Percentiles rank a stretch among this genome's conserved stretches.
Evolutionary conservation across 2,797 vertebrate genomes (phyloP).

Genomic region (Xenops minutus): DNA sequence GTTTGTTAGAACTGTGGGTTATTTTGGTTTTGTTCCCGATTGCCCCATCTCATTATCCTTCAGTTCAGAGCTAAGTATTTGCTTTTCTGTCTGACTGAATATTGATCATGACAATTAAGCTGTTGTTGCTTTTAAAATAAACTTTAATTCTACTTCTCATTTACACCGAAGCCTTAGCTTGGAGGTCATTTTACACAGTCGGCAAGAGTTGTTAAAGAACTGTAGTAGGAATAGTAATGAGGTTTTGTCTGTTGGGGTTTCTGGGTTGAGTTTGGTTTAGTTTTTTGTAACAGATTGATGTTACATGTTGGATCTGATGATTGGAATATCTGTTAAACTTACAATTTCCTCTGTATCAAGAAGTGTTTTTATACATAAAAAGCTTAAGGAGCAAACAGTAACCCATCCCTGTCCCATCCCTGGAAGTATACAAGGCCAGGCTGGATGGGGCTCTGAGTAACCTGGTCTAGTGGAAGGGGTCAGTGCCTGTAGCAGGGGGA

Average conservation of each 20-base stretch:
- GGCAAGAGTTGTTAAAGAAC: not conserved
- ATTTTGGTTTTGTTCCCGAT: not conserved
- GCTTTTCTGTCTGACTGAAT: not conserved
- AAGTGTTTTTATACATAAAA: not conserved
- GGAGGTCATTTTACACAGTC: not conserved
- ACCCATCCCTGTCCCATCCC: not conserved
- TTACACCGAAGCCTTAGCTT: not conserved
- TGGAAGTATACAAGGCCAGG: not conserved
- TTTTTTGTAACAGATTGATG: not conserved
- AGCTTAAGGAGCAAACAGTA: not conserved
- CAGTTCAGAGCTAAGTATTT: not conserved
- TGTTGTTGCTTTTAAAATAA: constrained; percentile 11
- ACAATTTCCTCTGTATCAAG: not conserved
- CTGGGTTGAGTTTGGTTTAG: not conserved
- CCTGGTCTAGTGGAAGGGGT: not conserved
- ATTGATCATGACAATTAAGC: not conserved
- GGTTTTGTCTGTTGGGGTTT: not conserved
- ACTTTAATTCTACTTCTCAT: not conserved
- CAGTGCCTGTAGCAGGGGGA: not conserved
- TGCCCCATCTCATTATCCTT: not conserved
- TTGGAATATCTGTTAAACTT: not conserved
- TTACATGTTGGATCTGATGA: not conserved
- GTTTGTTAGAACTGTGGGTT: not conserved
- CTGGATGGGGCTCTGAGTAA: not conserved
- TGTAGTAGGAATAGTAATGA: not conserved